Base-by-base conservation (phyloP, 2,113 vertebrate species). In the Prochilodus magdalenae region DNA sequence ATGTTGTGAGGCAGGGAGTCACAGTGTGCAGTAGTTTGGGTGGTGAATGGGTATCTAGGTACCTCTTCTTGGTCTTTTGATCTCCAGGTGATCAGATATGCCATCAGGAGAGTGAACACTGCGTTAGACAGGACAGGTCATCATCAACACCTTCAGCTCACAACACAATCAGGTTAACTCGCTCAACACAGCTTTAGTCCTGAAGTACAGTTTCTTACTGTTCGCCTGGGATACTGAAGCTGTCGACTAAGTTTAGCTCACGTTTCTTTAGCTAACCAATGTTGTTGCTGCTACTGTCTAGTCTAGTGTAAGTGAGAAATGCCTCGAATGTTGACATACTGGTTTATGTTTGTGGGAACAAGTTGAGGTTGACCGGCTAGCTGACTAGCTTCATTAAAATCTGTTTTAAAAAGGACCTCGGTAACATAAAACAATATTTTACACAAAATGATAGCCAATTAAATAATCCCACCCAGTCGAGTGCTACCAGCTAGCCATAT, bases 41-140 rank as follows among this genome's bases (percentile, higher is more conserved):
- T 14, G 29, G 69, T 20, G 10, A 7, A 57, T 8, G 40, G 26
- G 33, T 0, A 66, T 59, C 26, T 29, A 86, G 85, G 83, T 81
- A 94, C 94, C 94, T 88, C 87, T 86, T 53, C 82, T 92, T 33
- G 89, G 87, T 87, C 93, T 89, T 86, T 95, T 95, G 69, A 85
- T 89, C 63, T 90, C 91, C 29, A 91, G 71, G 5, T 87, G 75
- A 29, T 90, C 86, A 79, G 89, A 44, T 55, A 82, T 84, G 86
- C 82, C 20, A 24, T 93, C 93, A 77, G 91, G 66, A 71, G 88
- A 90, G 86, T 93, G 74, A 51, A 94, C 86, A 78, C 94, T 95
- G 87, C 10, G 86, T 88, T 4, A 80, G 14, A 29, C 11, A 30
- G 49, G 4, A 67, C 29, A 67, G 33, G 36, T 7, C 36, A 36